Conservation (phyloP, 2,888 invertebrate genomes). For the Drosophila dives region DNA sequence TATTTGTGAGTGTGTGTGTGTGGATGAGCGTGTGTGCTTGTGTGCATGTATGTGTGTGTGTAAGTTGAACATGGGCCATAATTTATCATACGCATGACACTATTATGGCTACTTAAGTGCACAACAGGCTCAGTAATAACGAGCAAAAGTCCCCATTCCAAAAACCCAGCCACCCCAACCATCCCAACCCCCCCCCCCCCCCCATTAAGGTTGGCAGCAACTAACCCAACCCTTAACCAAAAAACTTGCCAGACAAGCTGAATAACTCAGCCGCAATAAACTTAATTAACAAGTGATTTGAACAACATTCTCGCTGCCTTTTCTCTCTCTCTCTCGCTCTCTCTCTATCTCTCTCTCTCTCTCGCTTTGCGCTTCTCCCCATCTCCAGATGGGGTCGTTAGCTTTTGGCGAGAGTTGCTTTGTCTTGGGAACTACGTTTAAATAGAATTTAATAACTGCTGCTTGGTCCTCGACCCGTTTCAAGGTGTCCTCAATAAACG, state of each 20-base stretch:
- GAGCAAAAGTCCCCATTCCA: conserved; percentile 35
- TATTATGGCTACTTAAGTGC: conserved; percentile 70
- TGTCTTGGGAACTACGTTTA: conserved; percentile 38
- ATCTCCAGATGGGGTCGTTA: conserved; percentile 5
- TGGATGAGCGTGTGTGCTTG: background rate
- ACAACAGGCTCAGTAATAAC: conserved; percentile 60
- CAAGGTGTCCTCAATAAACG: conserved; percentile 56
- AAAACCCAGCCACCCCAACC: background rate
- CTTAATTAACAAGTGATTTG: conserved; percentile 69
- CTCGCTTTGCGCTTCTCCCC: background rate
- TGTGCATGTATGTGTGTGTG: conserved; percentile 13
- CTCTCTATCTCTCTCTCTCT: background rate
- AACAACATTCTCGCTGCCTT: conserved; percentile 32
- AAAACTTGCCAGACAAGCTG: conserved; percentile 35
- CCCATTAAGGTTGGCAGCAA: conserved; percentile 7
- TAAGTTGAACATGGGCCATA: conserved; percentile 57
- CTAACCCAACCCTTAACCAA: conserved; percentile 6
- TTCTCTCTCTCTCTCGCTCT: background rate
- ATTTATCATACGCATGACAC: conserved; percentile 69
- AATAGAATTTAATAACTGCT: conserved; percentile 57
- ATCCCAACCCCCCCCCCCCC: background rate
- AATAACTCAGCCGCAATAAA: conserved; percentile 59
- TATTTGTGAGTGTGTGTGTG: background rate
- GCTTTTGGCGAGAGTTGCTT: conserved; percentile 15
- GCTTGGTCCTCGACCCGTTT: background rate